Evolutionary conservation across 2,797 vertebrate species (phyloP), one percentile per base, ranked within the genome.

Genomic region (Myotis myotis): DNA sequence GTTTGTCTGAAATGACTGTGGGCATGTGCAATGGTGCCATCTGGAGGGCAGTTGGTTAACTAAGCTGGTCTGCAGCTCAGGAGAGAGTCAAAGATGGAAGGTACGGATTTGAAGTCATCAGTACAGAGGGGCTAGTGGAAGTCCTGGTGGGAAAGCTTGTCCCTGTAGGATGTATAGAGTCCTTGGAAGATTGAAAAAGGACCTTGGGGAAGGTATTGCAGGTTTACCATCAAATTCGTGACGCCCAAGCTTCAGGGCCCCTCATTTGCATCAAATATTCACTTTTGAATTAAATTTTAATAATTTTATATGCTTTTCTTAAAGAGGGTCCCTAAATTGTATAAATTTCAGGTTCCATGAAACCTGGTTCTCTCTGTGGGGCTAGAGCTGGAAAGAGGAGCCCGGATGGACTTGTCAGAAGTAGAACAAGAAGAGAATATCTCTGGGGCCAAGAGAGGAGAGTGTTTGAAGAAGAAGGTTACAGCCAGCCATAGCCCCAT

Each of bases 91-190:
- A 23, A 60, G 41, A 25, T 53, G 15, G 41, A 68, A 90, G 57
- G 38, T 30, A 36, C 0, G 0, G 28, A 60, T 47, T 75, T 76
- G 49, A 76, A 47, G 13, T 57, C 38, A 49, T 30, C 68, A 11
- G 55, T 10, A 51, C 44, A 78, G 38, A 23, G 13, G 74, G 7
- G 17, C 89, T 3, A 90, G 49, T 2, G 12, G 30, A 53, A 47
- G 44, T 38, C 30, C 33, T 5, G 6, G 36, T 22, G 33, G 28
- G 41, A 74, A 84, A 55, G 15, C 41, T 57, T 33, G 7, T 6
- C 19, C 47, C 33, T 2, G 15, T 12, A 64, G 23, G 28, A 3
- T 19, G 2, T 17, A 15, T 0, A 5, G 28, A n/a, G 15, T 1
- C 17, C 44, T 47, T 15, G 0, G 2, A 86, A 51, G 10, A 36